Evolutionary conservation across 2,113 vertebrate genomes (phyloP), one percentile per base, ranked within the genome.

Genomic region (Arenaria interpres): DNA sequence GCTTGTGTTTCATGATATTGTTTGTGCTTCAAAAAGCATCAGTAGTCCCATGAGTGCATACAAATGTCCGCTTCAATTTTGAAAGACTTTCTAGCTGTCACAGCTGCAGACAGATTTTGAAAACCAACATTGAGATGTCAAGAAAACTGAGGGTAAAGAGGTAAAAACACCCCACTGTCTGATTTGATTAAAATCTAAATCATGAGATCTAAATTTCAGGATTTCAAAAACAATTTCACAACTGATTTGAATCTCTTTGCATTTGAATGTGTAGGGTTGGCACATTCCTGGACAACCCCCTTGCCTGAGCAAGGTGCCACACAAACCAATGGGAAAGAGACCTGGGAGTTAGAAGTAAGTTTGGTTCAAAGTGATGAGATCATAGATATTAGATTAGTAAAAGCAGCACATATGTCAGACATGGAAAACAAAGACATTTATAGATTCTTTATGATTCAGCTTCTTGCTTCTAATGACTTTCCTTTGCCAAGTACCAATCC

Each of bases 401-500:
- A 96, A 63, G 25, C 1, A 1, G 6, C 0, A 0, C 12, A 7
- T 50, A 7, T 51, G 8, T 60, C 43, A 75, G 71, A 51, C 8
- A 35, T 15, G 35, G 57, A 60, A 94, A 76, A 82, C 18, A 82
- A 63, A 2, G 3, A 27, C 53, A 22, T 85, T 59, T 71, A 37
- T 24, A 72, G 46, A 48, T 19, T 19, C 14, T 67, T 72, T 54
- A 76, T 72, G 66, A 56, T 79, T 76, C 30, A 35, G 25, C 20
- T 67, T 85, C 60, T 93, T 17, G 24, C 43, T 60, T 85, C 53
- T 75, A 79, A 75, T 4, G 11, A 76, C 59, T 86, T 84, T 72
- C 53, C 53, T 75, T 85, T 69, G 39, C 39, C 32, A n/a, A 48
- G 24, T 12, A 64, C 24, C 48, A 56, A 18, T 76, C 32, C 57